Base-by-base conservation (phyloP, 2,797 vertebrate species). In the Simalia tracyae region DNA sequence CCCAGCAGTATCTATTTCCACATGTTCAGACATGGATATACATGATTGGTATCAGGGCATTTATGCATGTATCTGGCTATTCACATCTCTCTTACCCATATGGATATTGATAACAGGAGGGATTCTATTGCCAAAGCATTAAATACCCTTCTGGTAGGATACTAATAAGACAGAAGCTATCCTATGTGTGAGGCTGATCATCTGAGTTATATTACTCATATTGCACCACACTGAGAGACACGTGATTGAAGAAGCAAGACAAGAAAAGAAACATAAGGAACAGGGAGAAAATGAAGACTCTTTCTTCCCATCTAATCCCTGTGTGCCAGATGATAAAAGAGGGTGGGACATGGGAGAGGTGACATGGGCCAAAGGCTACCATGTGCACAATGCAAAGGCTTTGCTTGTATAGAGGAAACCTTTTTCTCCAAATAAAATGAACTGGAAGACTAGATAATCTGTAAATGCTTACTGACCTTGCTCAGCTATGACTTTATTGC, bases 381-480 rank as follows among this genome's bases (percentile, higher is more conserved):
- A 76, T 76, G 12, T 86, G 10, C 50, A n/a, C 31, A 54, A 57
- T 28, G 6, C 14, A 85, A 66, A 68, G 26, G 0, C 1, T 60
- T 86, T 31, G 92, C 91, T 90, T 93, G 89, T 68, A 84, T 76
- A 86, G 42, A 91, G 12, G 26, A 93, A 91, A 72, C 4, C 5
- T 76, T 72, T 26, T 63, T 46, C 5, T 63, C 59, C 89, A 89
- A 89, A 1, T 31, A 12, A 76, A 42, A 84, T 60, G 31, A 68
- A 11, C 28, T 87, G 36, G 56, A 88, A 0, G 6, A 2, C 42
- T 0, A 42, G 6, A 15, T 87, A 94, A 9, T 15, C 81, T 92
- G 91, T 68, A 61, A 0, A 63, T 91, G 24, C n/a, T n/a, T 85
- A 5, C 0, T 54, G 57, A 91, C 88, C 1, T 1, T 92, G n/a